Base-by-base conservation (phyloP, 2,888 invertebrate species). In the Drosophila greeni region DNA sequence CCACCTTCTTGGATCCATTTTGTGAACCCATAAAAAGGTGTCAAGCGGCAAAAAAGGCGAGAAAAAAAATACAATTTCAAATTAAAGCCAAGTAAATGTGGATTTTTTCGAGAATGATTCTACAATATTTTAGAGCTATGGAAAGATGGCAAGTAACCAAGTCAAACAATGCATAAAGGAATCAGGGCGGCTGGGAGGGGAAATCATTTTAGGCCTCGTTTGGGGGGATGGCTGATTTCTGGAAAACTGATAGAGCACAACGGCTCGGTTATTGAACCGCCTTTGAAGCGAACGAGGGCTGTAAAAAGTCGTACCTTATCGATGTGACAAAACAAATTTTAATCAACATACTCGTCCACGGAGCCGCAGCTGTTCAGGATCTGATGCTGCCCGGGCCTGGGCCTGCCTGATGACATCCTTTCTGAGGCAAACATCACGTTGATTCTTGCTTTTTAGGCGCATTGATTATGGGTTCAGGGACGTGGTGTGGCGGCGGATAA, bases 351-450 rank as follows among this genome's bases (percentile, higher is more conserved):
- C 40, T 53, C 45, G 31, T 18, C 57, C 31, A 52, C 42, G 43
- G 36, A 64, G 74, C 61, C 82, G 62, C 76, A 76, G 79, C 84
- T 75, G 76, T 40, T 62, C 57, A 40, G 42, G 64, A 56, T 61
- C 37, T 33, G 51, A 37, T 64, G 48, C 18, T 16, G 29, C 45
- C 24, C 9, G 14, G 48, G 42, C 23, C 39, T 72, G 31, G 29
- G 11, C 11, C 29, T n/a, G 29, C 18, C 76, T 85, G 86, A 86
- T 86, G 85, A 86, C 86, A 86, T 86, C 85, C 79, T 86, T 83
- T 62, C 36, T 49, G 58, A 23, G 71, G 55, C 82, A 71, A 75
- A 76, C 82, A 75, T 69, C 80, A 79, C 80, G 68, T 75, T 73
- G 82, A 81, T 77, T 70, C 24, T 79, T 73, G 66, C 75, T 67